phyloP scores from a whole-genome alignment of 2,797 vertebrate species.

The Melanotaenia nigrans region DNA sequence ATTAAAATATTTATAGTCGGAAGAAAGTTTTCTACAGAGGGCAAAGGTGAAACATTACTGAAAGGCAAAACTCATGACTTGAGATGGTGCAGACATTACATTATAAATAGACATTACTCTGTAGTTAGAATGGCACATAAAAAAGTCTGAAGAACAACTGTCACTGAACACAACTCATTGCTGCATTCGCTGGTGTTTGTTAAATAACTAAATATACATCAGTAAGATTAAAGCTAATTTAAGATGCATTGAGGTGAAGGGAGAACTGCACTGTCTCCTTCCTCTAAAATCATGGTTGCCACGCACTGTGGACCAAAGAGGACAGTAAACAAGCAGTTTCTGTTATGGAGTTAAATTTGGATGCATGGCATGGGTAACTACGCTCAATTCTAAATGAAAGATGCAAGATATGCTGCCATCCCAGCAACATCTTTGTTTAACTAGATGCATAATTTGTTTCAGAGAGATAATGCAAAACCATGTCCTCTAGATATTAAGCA shows the following conservation, averaged over 20 bases:
- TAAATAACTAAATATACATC: neutral
- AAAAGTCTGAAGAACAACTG: neutral
- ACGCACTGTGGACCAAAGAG: neutral
- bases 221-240: too few relatives aligned
- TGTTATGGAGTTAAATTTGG: too few relatives aligned
- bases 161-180: neutral
- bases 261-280: too few relatives aligned
- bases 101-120: neutral
- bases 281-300: too few relatives aligned
- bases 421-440: neutral
- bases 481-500: neutral
- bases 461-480: neutral
- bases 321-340: neutral
- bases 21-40: neutral
- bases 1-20: neutral
- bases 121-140: too few relatives aligned
- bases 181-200: neutral
- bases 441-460: neutral
- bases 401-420: neutral
- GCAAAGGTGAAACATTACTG: neutral
- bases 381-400: neutral
- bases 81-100: neutral
- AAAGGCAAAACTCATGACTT: neutral
- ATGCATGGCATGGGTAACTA: neutral
- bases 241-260: too few relatives aligned